A percentile compares a stretch with the other conserved stretches of the same genome.
Conservation (phyloP, 2,888 invertebrate species). For the Tuta absoluta region DNA sequence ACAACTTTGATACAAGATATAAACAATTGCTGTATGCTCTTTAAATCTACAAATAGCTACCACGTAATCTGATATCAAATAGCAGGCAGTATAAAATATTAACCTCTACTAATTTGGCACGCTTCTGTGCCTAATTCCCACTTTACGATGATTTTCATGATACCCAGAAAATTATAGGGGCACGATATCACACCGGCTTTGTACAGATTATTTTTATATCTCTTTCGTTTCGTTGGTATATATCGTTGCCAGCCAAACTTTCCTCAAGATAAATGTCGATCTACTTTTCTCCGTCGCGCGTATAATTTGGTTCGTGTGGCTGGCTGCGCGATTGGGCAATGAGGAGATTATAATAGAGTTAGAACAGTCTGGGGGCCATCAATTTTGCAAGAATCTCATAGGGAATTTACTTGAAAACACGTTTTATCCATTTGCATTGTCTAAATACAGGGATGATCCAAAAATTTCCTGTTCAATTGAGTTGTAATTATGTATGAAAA, state of each 20-base stretch:
- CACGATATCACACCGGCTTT: background rate
- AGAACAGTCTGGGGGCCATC: constrained; percentile 58
- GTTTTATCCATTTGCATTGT: constrained; percentile 42
- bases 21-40: no score
- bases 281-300: constrained; percentile 66
- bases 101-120: no score
- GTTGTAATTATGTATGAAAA: constrained; percentile 18
- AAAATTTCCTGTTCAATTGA: constrained; percentile 22
- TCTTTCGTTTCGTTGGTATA: background rate
- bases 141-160: constrained; percentile 29
- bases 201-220: background rate
- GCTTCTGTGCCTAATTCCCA: no score
- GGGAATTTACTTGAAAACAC: constrained; percentile 48
- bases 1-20: no score
- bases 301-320: constrained; percentile 68
- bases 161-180: background rate
- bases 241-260: constrained; percentile 44
- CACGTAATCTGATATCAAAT: no score
- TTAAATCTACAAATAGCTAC: no score
- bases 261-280: constrained; percentile 61
- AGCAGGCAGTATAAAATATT: no score
- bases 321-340: constrained; percentile 63
- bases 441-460: constrained; percentile 17
- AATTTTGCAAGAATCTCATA: constrained; percentile 57
- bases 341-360: constrained; percentile 65